These are phyloP conservation scores for Dynastes hyllus DNA, from an alignment of 2,888 invertebrate genomes.

Conservation along the genomic window DNA sequence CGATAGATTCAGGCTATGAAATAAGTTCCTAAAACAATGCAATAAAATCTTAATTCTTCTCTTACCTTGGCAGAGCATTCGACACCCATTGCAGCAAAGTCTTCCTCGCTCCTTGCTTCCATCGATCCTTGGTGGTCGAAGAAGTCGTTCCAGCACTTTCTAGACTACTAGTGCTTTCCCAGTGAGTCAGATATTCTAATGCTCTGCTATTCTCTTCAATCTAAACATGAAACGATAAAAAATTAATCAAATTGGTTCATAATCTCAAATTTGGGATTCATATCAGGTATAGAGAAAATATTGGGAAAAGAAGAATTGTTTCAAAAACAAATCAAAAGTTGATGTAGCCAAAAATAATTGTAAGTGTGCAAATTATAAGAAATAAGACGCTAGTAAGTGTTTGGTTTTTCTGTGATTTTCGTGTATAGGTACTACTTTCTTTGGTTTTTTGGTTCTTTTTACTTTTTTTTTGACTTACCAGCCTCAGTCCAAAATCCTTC, in stretches of 20 bases:
- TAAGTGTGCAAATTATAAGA: constrained; percentile 15
- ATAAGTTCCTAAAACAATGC: too few species aligned
- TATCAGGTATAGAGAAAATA: constrained; percentile 6
- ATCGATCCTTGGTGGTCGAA: constrained; percentile 76
- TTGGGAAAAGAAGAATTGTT: constrained; percentile 9
- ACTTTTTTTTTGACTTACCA: constrained; percentile 63
- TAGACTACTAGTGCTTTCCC: constrained; percentile 88
- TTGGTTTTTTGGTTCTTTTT: constrained; percentile 17
- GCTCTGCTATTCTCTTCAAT: constrained; percentile 96
- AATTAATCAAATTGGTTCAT: not conserved
- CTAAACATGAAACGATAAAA: constrained; percentile 72
- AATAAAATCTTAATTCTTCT: too few species aligned
- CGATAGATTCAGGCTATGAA: too few species aligned
- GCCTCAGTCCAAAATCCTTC: constrained; percentile 67
- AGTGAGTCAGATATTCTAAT: constrained; percentile 88
- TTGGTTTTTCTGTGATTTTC: not conserved
- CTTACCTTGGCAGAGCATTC: constrained; percentile 88
- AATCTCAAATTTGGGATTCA: not conserved
- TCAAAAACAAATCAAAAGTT: constrained; percentile 3
- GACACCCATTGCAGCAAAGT: constrained; percentile 96
- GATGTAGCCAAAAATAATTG: not conserved
- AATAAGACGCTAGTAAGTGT: constrained; percentile 17
- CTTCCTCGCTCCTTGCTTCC: constrained; percentile 93
- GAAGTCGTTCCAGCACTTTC: constrained; percentile 86
- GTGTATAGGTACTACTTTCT: constrained; percentile 1